Percentiles rank a stretch among this genome's conserved stretches.
Evolutionary conservation across 1,140 invertebrate genomes (phyloP).

Genomic region (Drosophila subobscura): DNA sequence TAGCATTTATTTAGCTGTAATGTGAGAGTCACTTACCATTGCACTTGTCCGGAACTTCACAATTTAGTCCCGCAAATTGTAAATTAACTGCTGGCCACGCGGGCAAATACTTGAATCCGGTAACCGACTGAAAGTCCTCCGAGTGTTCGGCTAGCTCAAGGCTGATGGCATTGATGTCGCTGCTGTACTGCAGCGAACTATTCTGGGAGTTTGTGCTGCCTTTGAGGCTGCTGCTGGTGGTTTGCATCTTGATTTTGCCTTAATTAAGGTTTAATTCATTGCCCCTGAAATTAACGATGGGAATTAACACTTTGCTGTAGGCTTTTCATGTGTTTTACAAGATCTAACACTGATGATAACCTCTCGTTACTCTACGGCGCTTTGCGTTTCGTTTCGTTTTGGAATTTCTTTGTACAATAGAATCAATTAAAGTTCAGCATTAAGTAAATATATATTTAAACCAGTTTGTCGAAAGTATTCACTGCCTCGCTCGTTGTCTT

Average conservation of each 20-base stretch:
- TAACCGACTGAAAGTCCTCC: conserved; percentile 53
- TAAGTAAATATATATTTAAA: conserved; percentile 19
- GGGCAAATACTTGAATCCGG: conserved; percentile 86
- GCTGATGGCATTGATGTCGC: conserved; percentile 76
- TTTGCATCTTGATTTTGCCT: conserved; percentile 36
- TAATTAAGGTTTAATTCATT: conserved; percentile 5
- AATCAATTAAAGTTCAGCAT: conserved; percentile 19
- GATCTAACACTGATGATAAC: conserved; percentile 17
- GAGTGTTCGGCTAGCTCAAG: conserved; percentile 54
- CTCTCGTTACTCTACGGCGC: conserved; percentile 4
- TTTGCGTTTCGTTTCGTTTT: not conserved
- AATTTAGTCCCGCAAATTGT: conserved; percentile 89
- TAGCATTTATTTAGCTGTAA: not conserved
- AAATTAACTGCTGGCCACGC: conserved; percentile 88
- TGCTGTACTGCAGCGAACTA: conserved; percentile 74
- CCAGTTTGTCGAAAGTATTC: conserved; percentile 34
- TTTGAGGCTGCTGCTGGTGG: not conserved
- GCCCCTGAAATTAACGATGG: not conserved
- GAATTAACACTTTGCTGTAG: no score
- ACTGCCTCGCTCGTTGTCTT: not conserved
- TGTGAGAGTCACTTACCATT: conserved; percentile 82
- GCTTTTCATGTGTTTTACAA: conserved; percentile 3
- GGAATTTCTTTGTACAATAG: conserved; percentile 1
- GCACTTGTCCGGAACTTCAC: conserved; percentile 85
- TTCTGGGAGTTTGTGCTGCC: conserved; percentile 45